phyloP scores from a whole-genome alignment of 2,797 vertebrate genomes.

The Pseudotriccus pelzelni region DNA sequence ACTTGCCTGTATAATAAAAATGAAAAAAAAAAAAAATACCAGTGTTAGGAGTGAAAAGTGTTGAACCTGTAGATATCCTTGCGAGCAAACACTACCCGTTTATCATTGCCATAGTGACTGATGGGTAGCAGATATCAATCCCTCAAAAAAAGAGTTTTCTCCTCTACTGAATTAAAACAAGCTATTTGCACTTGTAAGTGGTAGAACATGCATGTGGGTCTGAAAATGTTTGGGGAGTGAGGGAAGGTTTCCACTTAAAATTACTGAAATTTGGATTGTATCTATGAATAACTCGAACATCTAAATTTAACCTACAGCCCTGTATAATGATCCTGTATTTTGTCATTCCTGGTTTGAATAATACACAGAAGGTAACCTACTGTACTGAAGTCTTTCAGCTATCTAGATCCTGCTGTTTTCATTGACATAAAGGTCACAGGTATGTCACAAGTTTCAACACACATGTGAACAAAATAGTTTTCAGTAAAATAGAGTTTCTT shows the following conservation, averaged over 20 bases:
- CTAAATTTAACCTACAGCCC: background rate
- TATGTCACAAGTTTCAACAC: background rate
- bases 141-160: background rate
- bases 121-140: background rate
- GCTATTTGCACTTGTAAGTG: background rate
- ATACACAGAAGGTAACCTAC: background rate
- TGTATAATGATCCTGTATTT: background rate
- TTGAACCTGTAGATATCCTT: background rate
- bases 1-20: background rate
- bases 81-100: background rate
- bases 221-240: background rate
- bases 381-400: background rate
- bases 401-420: background rate
- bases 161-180: background rate
- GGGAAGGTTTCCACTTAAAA: background rate
- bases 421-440: background rate
- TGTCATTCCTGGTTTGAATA: background rate
- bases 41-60: background rate
- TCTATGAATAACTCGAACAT: background rate
- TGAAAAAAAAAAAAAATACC: background rate
- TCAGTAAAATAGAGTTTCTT: background rate
- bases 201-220: background rate
- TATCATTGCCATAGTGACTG: background rate
- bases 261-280: background rate
- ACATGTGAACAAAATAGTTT: background rate